phyloP scores from a whole-genome alignment of 2,888 invertebrate genomes.

The Chalcis sispes region DNA sequence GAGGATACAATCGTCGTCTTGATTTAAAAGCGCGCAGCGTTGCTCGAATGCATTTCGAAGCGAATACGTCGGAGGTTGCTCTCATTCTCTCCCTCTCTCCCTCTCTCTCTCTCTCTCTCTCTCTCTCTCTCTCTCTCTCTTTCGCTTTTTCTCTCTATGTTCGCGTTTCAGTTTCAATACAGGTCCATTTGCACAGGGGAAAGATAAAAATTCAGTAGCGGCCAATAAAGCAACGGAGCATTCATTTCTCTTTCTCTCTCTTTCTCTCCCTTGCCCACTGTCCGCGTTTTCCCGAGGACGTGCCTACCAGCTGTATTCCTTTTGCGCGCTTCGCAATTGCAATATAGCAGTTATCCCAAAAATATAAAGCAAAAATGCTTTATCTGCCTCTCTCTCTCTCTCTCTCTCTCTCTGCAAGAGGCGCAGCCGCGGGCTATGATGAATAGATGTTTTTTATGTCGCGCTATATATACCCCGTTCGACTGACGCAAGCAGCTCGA shows the following conservation, averaged over 20 bases:
- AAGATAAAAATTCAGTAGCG: constrained; percentile 72
- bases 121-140: constrained; percentile 36
- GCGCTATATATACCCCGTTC: too few species aligned
- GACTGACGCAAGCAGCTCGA: too few species aligned
- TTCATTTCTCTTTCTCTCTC: not conserved
- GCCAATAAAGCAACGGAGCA: constrained; percentile 65
- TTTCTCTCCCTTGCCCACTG: constrained; percentile 1
- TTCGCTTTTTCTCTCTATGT: constrained; percentile 13
- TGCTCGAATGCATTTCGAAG: constrained; percentile 69
- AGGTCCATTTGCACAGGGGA: constrained; percentile 67
- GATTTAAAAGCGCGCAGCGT: constrained; percentile 65
- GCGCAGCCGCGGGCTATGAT: constrained; percentile 46
- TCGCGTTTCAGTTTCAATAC: constrained; percentile 42
- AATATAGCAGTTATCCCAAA: constrained; percentile 52
- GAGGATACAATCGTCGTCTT: constrained; percentile 57
- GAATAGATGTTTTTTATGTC: constrained; percentile 56
- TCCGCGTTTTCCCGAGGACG: constrained; percentile 33
- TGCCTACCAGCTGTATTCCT: constrained; percentile 30
- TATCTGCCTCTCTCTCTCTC: not conserved
- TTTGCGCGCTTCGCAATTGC: constrained; percentile 45
- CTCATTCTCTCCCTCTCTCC: not conserved
- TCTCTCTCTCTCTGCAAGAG: not conserved
- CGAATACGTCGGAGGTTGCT: too few species aligned
- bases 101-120: constrained; percentile 8
- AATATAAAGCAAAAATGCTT: constrained; percentile 51